Evolutionary conservation across 2,797 vertebrate genomes (phyloP), one percentile per base, ranked within the genome.

Genomic region (Numenius phaeopus): DNA sequence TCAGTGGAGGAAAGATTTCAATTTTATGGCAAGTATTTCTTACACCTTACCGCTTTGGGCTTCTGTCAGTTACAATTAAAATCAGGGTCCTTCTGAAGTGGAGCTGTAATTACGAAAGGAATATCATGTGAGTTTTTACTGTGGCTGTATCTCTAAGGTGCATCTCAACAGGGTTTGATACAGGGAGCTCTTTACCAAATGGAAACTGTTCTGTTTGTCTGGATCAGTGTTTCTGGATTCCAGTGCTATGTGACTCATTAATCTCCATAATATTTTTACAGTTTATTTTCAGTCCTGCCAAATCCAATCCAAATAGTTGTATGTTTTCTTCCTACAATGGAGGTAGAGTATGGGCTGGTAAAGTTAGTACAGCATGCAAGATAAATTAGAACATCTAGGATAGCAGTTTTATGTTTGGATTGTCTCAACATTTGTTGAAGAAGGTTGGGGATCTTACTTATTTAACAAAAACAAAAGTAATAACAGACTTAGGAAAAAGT

Each of bases 211-310:
- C 32, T 69, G 5, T 61, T 87, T 44, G 13, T 42, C 29, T 73
- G 49, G 20, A 16, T 67, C 30, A 8, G 17, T 37, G 52, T 79
- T 89, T 67, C 47, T 83, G 52, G 71, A 55, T 82, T 90, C 52
- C 47, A 34, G n/a, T 26, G 34, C 37, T 78, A 7, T 71, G 81
- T 70, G 69, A 62, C 57, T 80, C 61, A 39, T 73, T 90, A 67
- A 83, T 29, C 27, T 89, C 49, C 22, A 12, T 42, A 81, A 32
- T 49, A 42, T 57, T 88, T 93, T 93, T 88, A 49, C n/a, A 50
- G n/a, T 81, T 75, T 83, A 23, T 90, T 96, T 95, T 54, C 76
- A n/a, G 37, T 81, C 37, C 49, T 88, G 65, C 15, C 37, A 89
- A 83, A 52, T 90, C 39, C 30, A 86, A 13, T 90, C 61, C 49